phyloP scores from a whole-genome alignment of 2,797 vertebrate species.

The Poeciliopsis infans region DNA sequence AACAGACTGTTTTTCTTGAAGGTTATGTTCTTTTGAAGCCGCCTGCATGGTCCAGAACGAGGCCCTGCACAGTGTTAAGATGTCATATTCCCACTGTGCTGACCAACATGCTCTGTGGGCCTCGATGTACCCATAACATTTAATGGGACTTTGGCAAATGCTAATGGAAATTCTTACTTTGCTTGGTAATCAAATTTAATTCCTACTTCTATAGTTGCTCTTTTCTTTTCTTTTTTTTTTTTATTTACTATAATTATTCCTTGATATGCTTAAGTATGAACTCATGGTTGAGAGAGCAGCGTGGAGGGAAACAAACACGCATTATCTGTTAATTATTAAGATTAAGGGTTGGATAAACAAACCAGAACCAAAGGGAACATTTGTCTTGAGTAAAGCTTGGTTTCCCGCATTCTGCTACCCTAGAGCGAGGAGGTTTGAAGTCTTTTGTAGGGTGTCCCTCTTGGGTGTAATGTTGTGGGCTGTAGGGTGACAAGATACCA shows the following conservation, averaged over 20 bases:
- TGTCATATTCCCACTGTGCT: slow-evolving; percentile 83
- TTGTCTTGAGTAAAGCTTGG: slow-evolving; percentile 71
- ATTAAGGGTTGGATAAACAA: slow-evolving; percentile 69
- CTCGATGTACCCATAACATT: slow-evolving; percentile 86
- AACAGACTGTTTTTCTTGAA: slow-evolving; percentile 68
- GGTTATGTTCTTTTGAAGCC: slow-evolving; percentile 81
- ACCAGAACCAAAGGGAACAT: slow-evolving; percentile 75
- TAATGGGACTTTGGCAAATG: slow-evolving; percentile 84
- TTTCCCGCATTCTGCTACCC: slow-evolving; percentile 56
- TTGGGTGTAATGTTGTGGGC: slow-evolving; percentile 34
- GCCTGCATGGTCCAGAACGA: slow-evolving; percentile 76
- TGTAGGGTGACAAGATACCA: slow-evolving; percentile 21
- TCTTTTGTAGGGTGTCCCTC: slow-evolving; percentile 56
- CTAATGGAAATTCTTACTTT: slow-evolving; percentile 84
- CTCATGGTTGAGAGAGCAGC: slow-evolving; percentile 44
- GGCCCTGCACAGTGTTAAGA: slow-evolving; percentile 84
- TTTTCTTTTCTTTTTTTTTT: slow-evolving; percentile 46
- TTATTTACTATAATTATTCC: slow-evolving; percentile 69
- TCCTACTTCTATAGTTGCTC: slow-evolving; percentile 58
- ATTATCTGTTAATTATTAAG: slow-evolving; percentile 81
- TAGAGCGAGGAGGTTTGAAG: slow-evolving; percentile 56
- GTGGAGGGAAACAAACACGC: slow-evolving; percentile 35
- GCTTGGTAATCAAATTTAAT: slow-evolving; percentile 73
- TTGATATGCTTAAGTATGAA: slow-evolving; percentile 64
- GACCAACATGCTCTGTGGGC: slow-evolving; percentile 77